A percentile compares a stretch with the other conserved stretches of the same genome.
phyloP scores from a whole-genome alignment of 2,113 vertebrate species.

The Neogobius melanostomus region DNA sequence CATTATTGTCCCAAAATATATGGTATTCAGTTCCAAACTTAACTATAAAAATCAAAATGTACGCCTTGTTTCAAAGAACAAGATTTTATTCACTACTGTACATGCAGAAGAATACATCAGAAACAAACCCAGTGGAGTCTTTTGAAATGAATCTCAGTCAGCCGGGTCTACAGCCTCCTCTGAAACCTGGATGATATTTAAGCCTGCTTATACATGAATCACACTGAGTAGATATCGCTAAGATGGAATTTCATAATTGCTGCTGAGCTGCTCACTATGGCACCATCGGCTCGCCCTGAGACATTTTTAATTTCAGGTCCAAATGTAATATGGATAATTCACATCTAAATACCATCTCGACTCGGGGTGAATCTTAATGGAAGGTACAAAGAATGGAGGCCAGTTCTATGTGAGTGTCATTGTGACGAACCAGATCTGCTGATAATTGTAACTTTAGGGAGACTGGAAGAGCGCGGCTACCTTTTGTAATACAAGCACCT shows the following conservation, averaged over 20 bases:
- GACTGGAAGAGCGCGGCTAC: conserved; percentile 2
- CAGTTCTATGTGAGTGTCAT: conserved; percentile 14
- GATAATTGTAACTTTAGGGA: conserved; percentile 3
- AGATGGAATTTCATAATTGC: conserved; percentile 29
- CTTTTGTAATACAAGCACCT: not conserved
- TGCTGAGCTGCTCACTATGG: conserved; percentile 6
- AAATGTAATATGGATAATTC: conserved; percentile 52
- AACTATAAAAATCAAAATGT: too few species aligned
- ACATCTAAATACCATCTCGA: conserved; percentile 43
- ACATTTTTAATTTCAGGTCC: conserved; percentile 49
- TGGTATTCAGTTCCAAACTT: too few species aligned
- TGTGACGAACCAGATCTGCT: conserved; percentile 7
- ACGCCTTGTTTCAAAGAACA: too few species aligned
- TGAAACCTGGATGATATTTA: conserved; percentile 21
- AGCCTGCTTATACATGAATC: conserved; percentile 9
- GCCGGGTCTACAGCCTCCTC: not conserved
- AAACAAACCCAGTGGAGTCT: not conserved
- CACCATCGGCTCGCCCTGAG: conserved; percentile 5
- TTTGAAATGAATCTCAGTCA: not conserved
- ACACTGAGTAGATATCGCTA: conserved; percentile 19
- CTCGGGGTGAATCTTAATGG: conserved; percentile 38
- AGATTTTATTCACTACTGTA: not conserved
- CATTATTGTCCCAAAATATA: too few species aligned
- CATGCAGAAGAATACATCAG: not conserved
- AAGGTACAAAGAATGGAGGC: conserved; percentile 7